Evolutionary conservation across 1,140 invertebrate genomes (phyloP).

Genomic region (Lanistes nyassanus): DNA sequence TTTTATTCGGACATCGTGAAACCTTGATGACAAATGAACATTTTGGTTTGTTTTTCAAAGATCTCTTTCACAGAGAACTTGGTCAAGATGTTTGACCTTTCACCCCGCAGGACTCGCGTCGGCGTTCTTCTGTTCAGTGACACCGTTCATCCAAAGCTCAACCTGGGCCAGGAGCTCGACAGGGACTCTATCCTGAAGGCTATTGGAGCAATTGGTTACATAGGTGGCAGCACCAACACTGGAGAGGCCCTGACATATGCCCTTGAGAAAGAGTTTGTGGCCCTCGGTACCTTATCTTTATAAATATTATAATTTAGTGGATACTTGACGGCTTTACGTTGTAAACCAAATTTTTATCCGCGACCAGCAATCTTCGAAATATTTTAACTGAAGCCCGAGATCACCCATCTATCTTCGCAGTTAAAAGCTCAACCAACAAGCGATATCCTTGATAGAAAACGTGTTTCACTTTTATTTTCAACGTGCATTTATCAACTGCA

Average conservation of each 20-base stretch:
- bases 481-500: too few relatives aligned
- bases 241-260: conserved; percentile 41
- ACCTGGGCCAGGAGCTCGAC: conserved; percentile 35
- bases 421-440: too few relatives aligned
- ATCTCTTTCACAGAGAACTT: conserved; percentile 41
- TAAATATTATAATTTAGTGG: too few relatives aligned
- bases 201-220: conserved; percentile 30
- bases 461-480: too few relatives aligned
- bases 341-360: too few relatives aligned
- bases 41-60: not conserved
- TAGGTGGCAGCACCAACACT: conserved; percentile 45
- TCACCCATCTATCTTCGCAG: too few relatives aligned
- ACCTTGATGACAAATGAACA: too few relatives aligned
- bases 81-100: conserved; percentile 42
- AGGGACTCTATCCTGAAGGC: conserved; percentile 31
- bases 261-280: conserved; percentile 32
- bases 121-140: conserved; percentile 39
- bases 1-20: too few relatives aligned
- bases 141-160: conserved; percentile 27
- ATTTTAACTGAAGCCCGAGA: too few relatives aligned
- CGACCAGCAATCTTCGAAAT: too few relatives aligned
- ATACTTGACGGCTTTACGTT: too few relatives aligned
- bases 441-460: too few relatives aligned
- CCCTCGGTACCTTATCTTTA: not conserved
- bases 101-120: conserved; percentile 35